Evolutionary conservation across 2,113 vertebrate species (phyloP).

Genomic region (Cyanoramphus novaezelandiae): DNA sequence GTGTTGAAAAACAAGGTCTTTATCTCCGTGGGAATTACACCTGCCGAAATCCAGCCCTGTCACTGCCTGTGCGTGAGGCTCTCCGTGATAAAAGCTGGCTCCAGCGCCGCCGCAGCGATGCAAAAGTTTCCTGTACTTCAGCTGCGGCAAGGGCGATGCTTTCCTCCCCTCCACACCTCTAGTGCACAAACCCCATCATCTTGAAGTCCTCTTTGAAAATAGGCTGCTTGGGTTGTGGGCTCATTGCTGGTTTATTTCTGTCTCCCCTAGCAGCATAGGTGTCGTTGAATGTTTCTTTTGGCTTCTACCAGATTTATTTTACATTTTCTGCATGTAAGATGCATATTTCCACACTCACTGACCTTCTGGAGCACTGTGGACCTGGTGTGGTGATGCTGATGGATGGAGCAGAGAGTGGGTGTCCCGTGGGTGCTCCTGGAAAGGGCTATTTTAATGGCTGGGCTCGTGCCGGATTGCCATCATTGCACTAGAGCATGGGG

Average conservation of each 20-base stretch:
- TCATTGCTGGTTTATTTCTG: not conserved
- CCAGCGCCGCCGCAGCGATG: fast-evolving
- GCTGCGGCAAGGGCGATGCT: not conserved
- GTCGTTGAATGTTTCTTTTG: not conserved
- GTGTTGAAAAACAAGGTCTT: conserved; percentile 46
- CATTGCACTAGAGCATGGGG: not conserved
- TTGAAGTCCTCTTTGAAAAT: not conserved
- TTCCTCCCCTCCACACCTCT: not conserved
- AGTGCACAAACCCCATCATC: not conserved
- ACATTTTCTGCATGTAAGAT: not conserved
- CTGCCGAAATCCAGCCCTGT: conserved; percentile 9
- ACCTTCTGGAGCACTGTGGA: fast-evolving
- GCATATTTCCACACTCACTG: fast-evolving
- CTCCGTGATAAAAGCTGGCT: not conserved
- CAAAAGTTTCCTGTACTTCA: not conserved
- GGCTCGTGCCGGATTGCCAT: not conserved
- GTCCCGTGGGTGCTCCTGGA: not conserved
- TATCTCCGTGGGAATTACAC: conserved; percentile 53
- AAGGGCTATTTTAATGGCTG: conserved; percentile 15
- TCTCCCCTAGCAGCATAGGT: not conserved
- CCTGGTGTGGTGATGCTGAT: fast-evolving
- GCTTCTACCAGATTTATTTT: not conserved
- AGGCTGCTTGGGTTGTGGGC: not conserved
- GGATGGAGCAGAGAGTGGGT: not conserved
- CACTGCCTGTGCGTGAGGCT: not conserved